Conservation (phyloP, 2,113 vertebrate genomes). For the Nettapus auritus region DNA sequence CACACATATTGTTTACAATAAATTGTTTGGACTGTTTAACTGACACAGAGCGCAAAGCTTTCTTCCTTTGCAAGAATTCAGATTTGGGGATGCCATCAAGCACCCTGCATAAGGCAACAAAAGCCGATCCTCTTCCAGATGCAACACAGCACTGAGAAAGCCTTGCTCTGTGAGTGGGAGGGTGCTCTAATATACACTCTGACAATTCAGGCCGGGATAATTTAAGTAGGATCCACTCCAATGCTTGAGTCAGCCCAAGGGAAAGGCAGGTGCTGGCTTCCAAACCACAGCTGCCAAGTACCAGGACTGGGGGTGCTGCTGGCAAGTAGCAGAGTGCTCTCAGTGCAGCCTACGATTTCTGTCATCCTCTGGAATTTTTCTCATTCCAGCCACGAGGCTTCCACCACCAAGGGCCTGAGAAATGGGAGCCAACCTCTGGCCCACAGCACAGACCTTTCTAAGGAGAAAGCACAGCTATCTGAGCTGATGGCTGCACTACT, state of each 20-base stretch:
- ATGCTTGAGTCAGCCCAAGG: fast-evolving
- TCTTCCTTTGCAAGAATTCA: not conserved
- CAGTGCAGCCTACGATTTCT: too few species aligned
- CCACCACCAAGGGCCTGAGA: not conserved
- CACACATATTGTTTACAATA: not conserved
- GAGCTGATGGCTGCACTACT: not conserved
- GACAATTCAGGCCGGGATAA: not conserved
- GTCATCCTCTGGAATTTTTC: not conserved
- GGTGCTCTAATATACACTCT: not conserved
- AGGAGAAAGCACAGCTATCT: not conserved
- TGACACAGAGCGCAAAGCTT: not conserved
- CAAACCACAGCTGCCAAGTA: not conserved
- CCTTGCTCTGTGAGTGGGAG: not conserved
- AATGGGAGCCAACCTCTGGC: not conserved
- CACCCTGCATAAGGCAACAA: not conserved
- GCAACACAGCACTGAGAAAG: not conserved
- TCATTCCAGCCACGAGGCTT: not conserved
- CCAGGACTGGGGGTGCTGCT: not conserved
- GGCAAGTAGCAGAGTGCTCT: not conserved
- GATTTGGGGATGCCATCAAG: not conserved
- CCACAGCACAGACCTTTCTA: too few species aligned
- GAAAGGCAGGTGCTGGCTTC: not conserved
- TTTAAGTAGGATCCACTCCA: not conserved
- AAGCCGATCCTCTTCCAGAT: not conserved
- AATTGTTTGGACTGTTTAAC: not conserved